Percentiles rank a stretch among this genome's conserved stretches.
These are phyloP conservation scores for Acanthochromis polyacanthus DNA, from an alignment of 2,113 vertebrate species.

Conservation along the genomic window DNA sequence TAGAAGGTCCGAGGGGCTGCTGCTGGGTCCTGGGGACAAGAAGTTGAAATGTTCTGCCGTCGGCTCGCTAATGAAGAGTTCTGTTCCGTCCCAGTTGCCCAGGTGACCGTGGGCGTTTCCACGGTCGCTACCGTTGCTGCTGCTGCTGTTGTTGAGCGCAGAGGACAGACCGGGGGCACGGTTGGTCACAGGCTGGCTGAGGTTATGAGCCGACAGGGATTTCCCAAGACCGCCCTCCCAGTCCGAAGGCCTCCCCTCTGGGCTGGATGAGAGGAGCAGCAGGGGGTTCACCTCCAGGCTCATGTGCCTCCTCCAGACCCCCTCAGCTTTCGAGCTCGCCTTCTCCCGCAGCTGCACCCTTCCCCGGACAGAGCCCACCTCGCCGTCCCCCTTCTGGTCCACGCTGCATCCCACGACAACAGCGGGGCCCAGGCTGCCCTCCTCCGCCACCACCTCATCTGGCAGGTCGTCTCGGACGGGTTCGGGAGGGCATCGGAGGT, in stretches of 20 bases:
- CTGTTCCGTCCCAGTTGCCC: slow-evolving; percentile 89
- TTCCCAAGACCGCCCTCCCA: slow-evolving; percentile 87
- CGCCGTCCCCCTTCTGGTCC: slow-evolving; percentile 48
- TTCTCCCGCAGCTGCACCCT: slow-evolving; percentile 83
- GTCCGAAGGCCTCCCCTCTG: slow-evolving; percentile 72
- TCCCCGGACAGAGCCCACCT: slow-evolving; percentile 35
- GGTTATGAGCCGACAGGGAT: slow-evolving; percentile 93
- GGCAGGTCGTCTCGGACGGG: slow-evolving; percentile 81
- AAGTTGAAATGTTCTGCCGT: slow-evolving; percentile 85
- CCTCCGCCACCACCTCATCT: slow-evolving; percentile 58
- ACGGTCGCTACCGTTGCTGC: slow-evolving; percentile 89
- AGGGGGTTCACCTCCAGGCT: slow-evolving; percentile 91
- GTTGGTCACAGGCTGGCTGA: slow-evolving; percentile 89
- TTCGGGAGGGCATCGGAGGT: slow-evolving; percentile 84
- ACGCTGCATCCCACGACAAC: slow-evolving; percentile 60
- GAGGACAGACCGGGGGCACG: slow-evolving; percentile 86
- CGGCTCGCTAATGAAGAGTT: slow-evolving; percentile 91
- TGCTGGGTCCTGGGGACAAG: slow-evolving; percentile 78
- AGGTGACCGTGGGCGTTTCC: slow-evolving; percentile 83
- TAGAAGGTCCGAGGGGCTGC: slow-evolving; percentile 87
- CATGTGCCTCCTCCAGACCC: slow-evolving; percentile 90
- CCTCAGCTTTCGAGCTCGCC: slow-evolving; percentile 85
- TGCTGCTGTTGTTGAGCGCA: slow-evolving; percentile 76
- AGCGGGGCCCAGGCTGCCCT: slow-evolving; percentile 86
- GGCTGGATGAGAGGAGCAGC: slow-evolving; percentile 87